Conservation (phyloP, 2,888 invertebrate species). For the Pachliopta kotzebuea region DNA sequence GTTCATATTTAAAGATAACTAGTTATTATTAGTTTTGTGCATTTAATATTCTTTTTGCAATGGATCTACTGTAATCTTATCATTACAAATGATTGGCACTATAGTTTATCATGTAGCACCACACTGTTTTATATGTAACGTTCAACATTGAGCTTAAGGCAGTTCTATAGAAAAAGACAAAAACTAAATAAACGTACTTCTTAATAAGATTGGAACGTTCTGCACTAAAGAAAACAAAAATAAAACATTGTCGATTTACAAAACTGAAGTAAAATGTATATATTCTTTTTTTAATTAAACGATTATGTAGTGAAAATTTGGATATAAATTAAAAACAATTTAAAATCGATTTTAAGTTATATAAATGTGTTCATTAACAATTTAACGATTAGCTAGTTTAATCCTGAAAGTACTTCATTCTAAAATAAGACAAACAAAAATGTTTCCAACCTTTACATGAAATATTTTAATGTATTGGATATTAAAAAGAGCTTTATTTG, state of each 20-base stretch:
- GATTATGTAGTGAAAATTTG: neutral
- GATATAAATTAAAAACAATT: neutral
- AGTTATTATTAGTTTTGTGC: slow-evolving; percentile 33
- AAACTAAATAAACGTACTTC: neutral
- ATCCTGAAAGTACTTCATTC: neutral
- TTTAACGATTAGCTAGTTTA: neutral
- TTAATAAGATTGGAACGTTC: neutral
- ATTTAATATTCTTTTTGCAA: slow-evolving; percentile 16
- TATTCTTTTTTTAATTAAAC: neutral
- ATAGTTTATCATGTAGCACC: slow-evolving; percentile 52
- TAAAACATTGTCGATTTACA: no score
- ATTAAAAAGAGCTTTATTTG: no score
- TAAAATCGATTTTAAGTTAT: neutral
- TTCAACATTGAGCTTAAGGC: neutral
- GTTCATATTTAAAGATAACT: neutral
- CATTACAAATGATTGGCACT: slow-evolving; percentile 53
- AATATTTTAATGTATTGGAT: neutral
- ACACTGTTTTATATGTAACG: slow-evolving; percentile 29
- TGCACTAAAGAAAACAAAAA: neutral
- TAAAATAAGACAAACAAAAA: neutral
- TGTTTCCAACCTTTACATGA: neutral
- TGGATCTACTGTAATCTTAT: slow-evolving; percentile 29
- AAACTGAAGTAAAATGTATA: neutral
- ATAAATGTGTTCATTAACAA: no score
- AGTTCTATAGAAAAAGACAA: no score